Base-by-base conservation (phyloP, 2,113 vertebrate genomes). In the Sinocyclocheilus rhinocerous region DNA sequence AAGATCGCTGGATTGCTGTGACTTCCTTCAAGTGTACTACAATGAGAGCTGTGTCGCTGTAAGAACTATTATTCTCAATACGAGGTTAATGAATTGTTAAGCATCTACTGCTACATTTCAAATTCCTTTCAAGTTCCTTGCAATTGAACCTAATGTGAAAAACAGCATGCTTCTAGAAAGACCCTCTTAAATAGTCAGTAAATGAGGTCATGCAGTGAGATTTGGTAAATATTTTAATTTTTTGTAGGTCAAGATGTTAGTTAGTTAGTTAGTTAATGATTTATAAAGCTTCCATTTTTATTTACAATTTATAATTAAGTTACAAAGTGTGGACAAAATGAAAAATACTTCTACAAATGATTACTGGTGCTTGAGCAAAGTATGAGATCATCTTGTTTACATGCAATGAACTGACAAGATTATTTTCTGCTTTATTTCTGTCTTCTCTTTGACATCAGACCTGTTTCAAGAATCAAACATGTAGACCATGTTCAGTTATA, bases 1-100 rank as follows among this genome's bases (percentile, higher is more conserved):
- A 93, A 97, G 95, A 90, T 96, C 95, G 6, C 92, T 99, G 22
- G 91, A 98, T 88, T 99, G 98, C 77, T 99, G 98, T 82, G 97
- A 97, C 86, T 99, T 97, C 92, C 91, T 88, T 45, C 72, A 78
- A 2, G 90, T 95, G 36, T 86, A 94, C 87, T 45, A 50, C 0
- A 97, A 94, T 67, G 90, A 83, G 26, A 89, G 95, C 0, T 99
- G 98, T 26, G 78, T 84, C 0, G 97, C 97, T 61, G 98, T 99
- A 93, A 96, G 96, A 95, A 70, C 20, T 13, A 20, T 55, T 52
- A 5, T 83, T 36, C 4, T 77, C 9, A 29, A 29, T 52, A 8
- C 29, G 4, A 69, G 65, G 16, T 69, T 29, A 33, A 13, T 16
- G 26, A 29, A 73, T 45, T 24, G 12, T 75, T 2, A 75, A 22